phyloP scores from a whole-genome alignment of 1,140 invertebrate species.

The Eubasilissa regina region DNA sequence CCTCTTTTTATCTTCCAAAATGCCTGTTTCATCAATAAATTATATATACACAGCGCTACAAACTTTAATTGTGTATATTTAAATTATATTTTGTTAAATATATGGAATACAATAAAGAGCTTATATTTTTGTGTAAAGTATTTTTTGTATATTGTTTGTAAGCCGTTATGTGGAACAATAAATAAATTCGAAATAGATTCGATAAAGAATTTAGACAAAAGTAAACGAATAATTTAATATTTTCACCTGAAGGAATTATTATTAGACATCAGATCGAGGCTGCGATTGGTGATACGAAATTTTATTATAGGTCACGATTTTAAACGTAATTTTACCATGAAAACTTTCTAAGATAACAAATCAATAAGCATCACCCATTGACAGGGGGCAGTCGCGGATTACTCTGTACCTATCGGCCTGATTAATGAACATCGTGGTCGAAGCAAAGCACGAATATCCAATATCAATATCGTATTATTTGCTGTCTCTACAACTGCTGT shows the following conservation, averaged over 20 bases:
- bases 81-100: no score
- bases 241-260: background rate
- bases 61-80: no score
- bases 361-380: conserved; percentile 39
- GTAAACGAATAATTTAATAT: background rate
- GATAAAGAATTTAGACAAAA: no score
- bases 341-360: conserved; percentile 39
- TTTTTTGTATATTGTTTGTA: no score
- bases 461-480: conserved; percentile 31
- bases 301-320: conserved; percentile 29
- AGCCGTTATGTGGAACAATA: no score
- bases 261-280: background rate
- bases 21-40: no score
- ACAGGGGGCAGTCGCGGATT: conserved; percentile 28
- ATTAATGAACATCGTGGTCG: conserved; percentile 30
- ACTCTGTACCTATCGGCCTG: conserved; percentile 4
- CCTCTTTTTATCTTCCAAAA: no score
- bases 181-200: no score
- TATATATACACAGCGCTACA: no score
- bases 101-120: no score
- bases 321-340: conserved; percentile 29
- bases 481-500: background rate
- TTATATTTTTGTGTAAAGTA: no score
- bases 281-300: conserved; percentile 15
- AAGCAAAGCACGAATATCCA: conserved; percentile 24